phyloP scores from a whole-genome alignment of 2,888 invertebrate species.

The Acrocyrtus sp. region DNA sequence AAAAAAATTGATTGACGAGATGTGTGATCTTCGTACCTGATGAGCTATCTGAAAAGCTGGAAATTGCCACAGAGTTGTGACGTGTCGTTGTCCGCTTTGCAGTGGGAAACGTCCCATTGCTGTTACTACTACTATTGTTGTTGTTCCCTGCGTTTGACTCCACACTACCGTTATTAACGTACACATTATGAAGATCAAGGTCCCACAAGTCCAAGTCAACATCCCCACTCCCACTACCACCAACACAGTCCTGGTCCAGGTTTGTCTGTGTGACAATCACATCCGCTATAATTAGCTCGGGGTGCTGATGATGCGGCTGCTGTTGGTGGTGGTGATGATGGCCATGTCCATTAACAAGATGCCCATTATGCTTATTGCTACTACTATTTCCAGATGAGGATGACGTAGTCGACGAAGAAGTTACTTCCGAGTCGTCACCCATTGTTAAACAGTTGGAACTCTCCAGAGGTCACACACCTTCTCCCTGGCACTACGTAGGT shows the following conservation, averaged over 20 bases:
- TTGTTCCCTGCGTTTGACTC: constrained; percentile 42
- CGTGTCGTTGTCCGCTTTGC: constrained; percentile 66
- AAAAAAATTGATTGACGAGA: not conserved
- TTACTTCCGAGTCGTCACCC: constrained; percentile 77
- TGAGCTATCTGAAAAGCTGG: constrained; percentile 66
- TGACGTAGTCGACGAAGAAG: constrained; percentile 76
- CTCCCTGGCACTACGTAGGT: too few species aligned
- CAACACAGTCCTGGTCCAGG: constrained; percentile 47
- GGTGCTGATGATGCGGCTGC: constrained; percentile 24
- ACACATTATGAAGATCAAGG: constrained; percentile 71
- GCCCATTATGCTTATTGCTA: constrained; percentile 43
- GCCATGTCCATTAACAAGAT: constrained; percentile 15
- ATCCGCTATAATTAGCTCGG: constrained; percentile 56
- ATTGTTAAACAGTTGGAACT: constrained; percentile 56
- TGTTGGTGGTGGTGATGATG: constrained; percentile 26
- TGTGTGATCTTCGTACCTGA: constrained; percentile 50
- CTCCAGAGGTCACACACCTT: too few species aligned
- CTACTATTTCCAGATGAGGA: constrained; percentile 77
- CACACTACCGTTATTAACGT: constrained; percentile 51
- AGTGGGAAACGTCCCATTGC: constrained; percentile 62
- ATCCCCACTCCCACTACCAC: constrained; percentile 73
- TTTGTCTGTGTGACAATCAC: constrained; percentile 52
- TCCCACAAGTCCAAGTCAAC: constrained; percentile 85
- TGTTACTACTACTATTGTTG: constrained; percentile 36
- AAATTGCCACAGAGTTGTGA: constrained; percentile 67